Evolutionary conservation across 2,888 invertebrate genomes (phyloP), one percentile per base, ranked within the genome.

Genomic region (Digitonthophagus gazella): DNA sequence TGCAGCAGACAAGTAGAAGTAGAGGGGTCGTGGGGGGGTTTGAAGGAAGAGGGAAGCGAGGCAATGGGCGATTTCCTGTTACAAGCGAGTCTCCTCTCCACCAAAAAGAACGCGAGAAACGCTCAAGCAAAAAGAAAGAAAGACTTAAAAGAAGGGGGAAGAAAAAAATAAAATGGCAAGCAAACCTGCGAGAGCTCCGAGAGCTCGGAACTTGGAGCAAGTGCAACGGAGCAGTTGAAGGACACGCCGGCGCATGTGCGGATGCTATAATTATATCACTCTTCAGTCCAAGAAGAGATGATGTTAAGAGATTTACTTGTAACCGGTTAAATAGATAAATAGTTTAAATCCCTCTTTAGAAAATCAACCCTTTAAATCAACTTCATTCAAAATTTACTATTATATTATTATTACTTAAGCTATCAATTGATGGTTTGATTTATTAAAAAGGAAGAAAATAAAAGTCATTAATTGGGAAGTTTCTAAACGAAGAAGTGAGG

Each of bases 181-280:
- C 28, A 44, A 11, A 44, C 28, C 11, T 44, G 28, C 28, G 28
- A 6, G 28, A 44, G 8, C 28, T 44, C 64, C 64, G 64, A 22
- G 19, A 20, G 65, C 65, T 15, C 28, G 28, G 28, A 11, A 44
- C 28, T 65, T 65, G 28, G 75, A 74, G 76, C 77, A 77, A 77
- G 77, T 77, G 77, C 77, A 76, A 75, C 28, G 28, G 64, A 22
- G 72, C 75, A 74, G 75, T 74, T 74, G 77, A 76, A 74, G 72
- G 73, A 71, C 69, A 69, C n/a, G n/a, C 67, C 64, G 71, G 72
- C 69, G 73, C 70, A 71, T 73, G 73, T 73, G 72, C 72, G 69
- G 71, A 72, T 73, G 76, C 74, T 79, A 78, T 80, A 80, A 80
- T 80, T 80, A 80, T 79, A 80, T 79, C 79, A 79, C 76, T 78